phyloP scores from a whole-genome alignment of 2,888 invertebrate species.

The Pristionchus mayeri region DNA sequence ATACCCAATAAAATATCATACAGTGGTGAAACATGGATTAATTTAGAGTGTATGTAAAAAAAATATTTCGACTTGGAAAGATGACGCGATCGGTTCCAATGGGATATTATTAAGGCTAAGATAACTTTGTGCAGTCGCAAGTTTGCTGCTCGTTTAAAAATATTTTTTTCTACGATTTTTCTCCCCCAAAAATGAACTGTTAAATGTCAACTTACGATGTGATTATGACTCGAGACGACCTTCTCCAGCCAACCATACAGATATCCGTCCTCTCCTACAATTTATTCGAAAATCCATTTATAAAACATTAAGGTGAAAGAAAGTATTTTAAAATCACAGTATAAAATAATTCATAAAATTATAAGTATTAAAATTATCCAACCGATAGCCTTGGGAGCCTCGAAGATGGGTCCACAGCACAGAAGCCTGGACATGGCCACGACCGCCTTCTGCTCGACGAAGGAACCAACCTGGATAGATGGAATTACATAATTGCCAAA shows the following conservation, averaged over 20 bases:
- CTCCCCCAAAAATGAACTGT: too few relatives aligned
- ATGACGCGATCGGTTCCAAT: too few relatives aligned
- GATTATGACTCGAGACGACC: slow-evolving; percentile 88
- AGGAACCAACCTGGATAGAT: slow-evolving; percentile 65
- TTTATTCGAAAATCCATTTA: not conserved
- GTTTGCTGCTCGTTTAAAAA: too few relatives aligned
- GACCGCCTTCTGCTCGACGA: slow-evolving; percentile 80
- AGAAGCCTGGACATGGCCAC: slow-evolving; percentile 95
- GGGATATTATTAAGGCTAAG: too few relatives aligned
- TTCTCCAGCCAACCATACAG: slow-evolving; percentile 95
- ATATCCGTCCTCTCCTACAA: slow-evolving; percentile 82
- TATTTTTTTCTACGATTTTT: too few relatives aligned
- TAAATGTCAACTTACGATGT: slow-evolving; percentile 71
- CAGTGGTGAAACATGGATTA: too few relatives aligned
- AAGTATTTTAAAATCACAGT: slow-evolving; percentile 81
- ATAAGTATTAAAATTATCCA: slow-evolving; percentile 7
- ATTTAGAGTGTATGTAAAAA: too few relatives aligned
- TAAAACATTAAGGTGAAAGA: not conserved
- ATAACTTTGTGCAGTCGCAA: too few relatives aligned
- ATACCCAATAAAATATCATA: too few relatives aligned
- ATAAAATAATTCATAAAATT: too few relatives aligned
- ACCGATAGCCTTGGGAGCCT: slow-evolving; percentile 77
- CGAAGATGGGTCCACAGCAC: slow-evolving; percentile 95
- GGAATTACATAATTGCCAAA: not conserved
- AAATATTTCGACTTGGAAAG: too few relatives aligned